Evolutionary conservation across 2,888 invertebrate species (phyloP), one percentile per base, ranked within the genome.

Genomic region (Scaptomyza cyrtandrae): DNA sequence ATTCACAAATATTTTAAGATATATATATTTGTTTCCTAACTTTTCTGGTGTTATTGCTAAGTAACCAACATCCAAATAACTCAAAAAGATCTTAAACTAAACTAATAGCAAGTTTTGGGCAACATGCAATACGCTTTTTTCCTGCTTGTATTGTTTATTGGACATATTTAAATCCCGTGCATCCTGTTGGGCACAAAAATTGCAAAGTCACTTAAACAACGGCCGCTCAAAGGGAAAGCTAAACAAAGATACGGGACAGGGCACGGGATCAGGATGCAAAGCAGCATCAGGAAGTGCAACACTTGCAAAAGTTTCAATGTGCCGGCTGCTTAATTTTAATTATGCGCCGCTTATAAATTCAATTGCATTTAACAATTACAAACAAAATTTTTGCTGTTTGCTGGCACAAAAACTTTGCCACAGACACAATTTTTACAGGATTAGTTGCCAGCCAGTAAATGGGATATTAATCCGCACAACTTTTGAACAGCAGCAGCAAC

Each of bases 331-430:
- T 88, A 84, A 86, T 88, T 84, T 84, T 84, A 84, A 84, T 84
- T 84, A 84, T 88, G 83, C 87, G 60, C 64, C 77, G 83, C 84
- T 88, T 84, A 88, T 86, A 84, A 84, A 84, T 84, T 84, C 88
- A 84, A 84, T 84, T 84, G 84, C 88, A 73, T 86, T 84, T 77
- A 88, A 84, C 89, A 84, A 84, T 84, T 88, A 77, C 87, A 86
- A 86, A 72, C 63, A 60, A 77, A 70, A 76, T 65, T 83, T 83
- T 73, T 60, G 16, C 16, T 41, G 56, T 58, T 37, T 45, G 70
- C 64, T 53, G 56, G 53, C 33, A 43, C 11, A 78, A 81, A 81
- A 72, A 37, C 70, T 81, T 63, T 27, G 41, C 37, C 27, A 53
- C 35, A 74, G 86, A 78, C 83, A 78, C 83, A 55, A 82, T 77